Base-by-base conservation (phyloP, 2,888 invertebrate genomes). In the Epistrophella euchroma region DNA sequence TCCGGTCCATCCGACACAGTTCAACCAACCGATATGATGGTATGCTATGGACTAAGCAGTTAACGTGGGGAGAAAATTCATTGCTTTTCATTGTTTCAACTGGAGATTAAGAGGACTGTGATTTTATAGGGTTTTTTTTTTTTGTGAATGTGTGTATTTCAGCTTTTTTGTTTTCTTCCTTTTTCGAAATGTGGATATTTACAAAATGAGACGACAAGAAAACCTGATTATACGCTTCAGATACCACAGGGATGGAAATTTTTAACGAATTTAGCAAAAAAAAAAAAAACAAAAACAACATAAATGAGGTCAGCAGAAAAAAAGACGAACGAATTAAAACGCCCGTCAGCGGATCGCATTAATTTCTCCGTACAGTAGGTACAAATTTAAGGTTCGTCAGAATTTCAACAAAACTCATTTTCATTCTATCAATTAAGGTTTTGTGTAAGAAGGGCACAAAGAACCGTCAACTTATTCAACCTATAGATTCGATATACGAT, bases 221-320 rank as follows among this genome's bases (percentile, higher is more conserved):
- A 81, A 85, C 62, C 68, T 73, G 80, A 85, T 85, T 81, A 70
- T 85, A 81, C 81, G 85, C 85, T 81, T 58, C 68, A 77, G 72
- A 73, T 76, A 73, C 73, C 70, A 60, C 73, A 70, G 56, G 68
- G 35, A 76, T 68, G 70, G 68, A 83, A 74, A 78, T 35, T 68
- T 76, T 77, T 56, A 80, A 76, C 72, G 73, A 76, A 73, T 85
- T 76, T 62, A 83, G 37, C 56, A 60, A 60, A 50, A 60, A 68
- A 56, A 35, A 50, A 73, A 40, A 37, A 47, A 19, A 40, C 3
- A 68, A 47, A 35, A 40, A 73, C 40, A 40, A 50, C n/a, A 50
- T 4, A 15, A 55, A 55, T 28, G 47, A 32, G 71, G 40, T 52
- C 52, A 37, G 50, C 68, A n/a, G n/a, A 15, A 11, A 73, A 52